phyloP scores from a whole-genome alignment of 2,797 vertebrate genomes.

The Carduelis carduelis region DNA sequence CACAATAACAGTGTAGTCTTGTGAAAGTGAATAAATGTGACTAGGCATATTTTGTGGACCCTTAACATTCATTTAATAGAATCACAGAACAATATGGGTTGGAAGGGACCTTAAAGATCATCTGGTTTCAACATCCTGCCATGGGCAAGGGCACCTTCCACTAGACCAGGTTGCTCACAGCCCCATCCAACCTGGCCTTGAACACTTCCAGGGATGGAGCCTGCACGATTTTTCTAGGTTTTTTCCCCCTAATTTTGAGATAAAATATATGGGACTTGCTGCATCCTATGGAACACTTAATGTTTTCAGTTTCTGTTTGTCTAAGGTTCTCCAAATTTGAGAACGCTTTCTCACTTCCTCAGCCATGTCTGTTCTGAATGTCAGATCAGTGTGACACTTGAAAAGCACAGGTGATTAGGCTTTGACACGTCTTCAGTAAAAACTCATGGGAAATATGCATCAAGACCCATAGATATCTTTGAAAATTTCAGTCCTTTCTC shows the following conservation, averaged over 20 bases:
- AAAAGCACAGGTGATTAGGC: not conserved
- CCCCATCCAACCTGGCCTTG: not conserved
- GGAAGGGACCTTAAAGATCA: not conserved
- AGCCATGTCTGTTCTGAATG: not conserved
- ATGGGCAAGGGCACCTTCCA: not conserved
- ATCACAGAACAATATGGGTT: not conserved
- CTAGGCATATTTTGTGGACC: not conserved
- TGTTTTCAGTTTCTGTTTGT: not conserved
- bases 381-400: not conserved
- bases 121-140: not conserved
- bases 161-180: accelerated
- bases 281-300: not conserved
- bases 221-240: not conserved
- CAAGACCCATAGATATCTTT: not conserved
- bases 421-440: not conserved
- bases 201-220: not conserved
- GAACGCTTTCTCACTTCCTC: not conserved
- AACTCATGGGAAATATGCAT: not conserved
- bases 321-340: not conserved
- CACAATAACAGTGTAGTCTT: not conserved
- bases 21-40: not conserved
- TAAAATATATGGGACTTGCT: not conserved
- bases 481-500: not conserved
- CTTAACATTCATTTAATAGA: not conserved
- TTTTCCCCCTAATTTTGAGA: not conserved